Conservation (phyloP, 2,113 vertebrate species). For the Hylia prasina region DNA sequence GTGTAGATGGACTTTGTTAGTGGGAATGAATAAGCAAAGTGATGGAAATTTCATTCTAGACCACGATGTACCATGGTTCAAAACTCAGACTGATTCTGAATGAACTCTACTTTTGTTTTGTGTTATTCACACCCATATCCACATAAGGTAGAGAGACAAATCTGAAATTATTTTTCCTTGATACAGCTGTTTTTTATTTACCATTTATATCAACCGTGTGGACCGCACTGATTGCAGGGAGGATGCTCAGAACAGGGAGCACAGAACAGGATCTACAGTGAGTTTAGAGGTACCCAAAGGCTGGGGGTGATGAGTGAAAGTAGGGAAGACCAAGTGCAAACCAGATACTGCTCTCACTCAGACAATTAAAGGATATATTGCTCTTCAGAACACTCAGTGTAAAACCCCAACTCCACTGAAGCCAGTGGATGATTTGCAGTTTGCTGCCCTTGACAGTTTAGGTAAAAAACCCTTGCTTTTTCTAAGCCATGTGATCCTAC, state of each 20-base stretch:
- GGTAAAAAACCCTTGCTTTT: accelerated
- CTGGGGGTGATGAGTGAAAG: neutral
- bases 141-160: accelerated
- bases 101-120: neutral
- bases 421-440: neutral
- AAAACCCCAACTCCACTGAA: neutral
- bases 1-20: neutral
- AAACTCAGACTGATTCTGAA: neutral
- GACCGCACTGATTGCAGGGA: neutral
- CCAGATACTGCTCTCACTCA: neutral
- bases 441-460: neutral
- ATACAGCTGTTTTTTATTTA: neutral
- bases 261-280: neutral
- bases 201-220: neutral
- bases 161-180: neutral
- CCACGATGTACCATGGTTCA: neutral
- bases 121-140: neutral
- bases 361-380: neutral
- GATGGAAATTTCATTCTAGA: neutral
- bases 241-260: neutral
- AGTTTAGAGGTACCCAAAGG: neutral
- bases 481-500: neutral
- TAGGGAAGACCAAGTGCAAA: neutral
- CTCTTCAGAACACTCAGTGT: neutral
- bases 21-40: neutral